Base-by-base conservation (phyloP, 2,888 invertebrate species). In the Neoascia interrupta region DNA sequence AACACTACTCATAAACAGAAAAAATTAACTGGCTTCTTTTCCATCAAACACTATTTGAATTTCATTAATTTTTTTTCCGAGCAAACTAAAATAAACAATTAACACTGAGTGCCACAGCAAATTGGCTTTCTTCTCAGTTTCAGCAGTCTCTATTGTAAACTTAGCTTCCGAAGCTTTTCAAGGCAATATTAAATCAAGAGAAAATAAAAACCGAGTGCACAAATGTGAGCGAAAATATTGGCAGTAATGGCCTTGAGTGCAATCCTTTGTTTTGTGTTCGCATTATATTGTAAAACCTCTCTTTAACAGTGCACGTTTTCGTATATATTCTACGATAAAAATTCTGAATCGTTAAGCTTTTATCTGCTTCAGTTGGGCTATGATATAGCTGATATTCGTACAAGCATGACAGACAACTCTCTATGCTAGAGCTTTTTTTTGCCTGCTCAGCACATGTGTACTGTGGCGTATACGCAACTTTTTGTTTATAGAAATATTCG, bases 171-270 rank as follows among this genome's bases (percentile, higher is more conserved):
- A 41, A 56, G 56, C 56, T 56, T 41, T 56, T 19, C 3, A 19
- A 0, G 19, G 4, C 6, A 13, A 56, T 41, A 19, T 28, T 19
- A 18, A 41, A 11, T 41, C 10, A 53, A 26, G 26, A 10, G 11
- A 37, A 37, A 37, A n/a, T n/a, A 13, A 5, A 28, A 21, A 18
- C 18, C 13, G 15, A 43, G 34, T 34, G 34, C 18, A 31, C 43
- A 11, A 56, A n/a, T 18, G 31, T 34, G 5, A 23, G 23, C 23
- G n/a, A 23, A 15, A 19, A 19, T 43, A 41, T 53, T 53, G 63
- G 18, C 63, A 63, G 51, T 49, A 63, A 53, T 51, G 63, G 51
- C 63, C 63, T 63, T 63, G 63, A 49, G 16, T 63, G 41, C 63
- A 63, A 43, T 53, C 58, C 56, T 56, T 56, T 41, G 23, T 56